Conservation (phyloP, 2,797 vertebrate species). For the Semotilus atromaculatus region DNA sequence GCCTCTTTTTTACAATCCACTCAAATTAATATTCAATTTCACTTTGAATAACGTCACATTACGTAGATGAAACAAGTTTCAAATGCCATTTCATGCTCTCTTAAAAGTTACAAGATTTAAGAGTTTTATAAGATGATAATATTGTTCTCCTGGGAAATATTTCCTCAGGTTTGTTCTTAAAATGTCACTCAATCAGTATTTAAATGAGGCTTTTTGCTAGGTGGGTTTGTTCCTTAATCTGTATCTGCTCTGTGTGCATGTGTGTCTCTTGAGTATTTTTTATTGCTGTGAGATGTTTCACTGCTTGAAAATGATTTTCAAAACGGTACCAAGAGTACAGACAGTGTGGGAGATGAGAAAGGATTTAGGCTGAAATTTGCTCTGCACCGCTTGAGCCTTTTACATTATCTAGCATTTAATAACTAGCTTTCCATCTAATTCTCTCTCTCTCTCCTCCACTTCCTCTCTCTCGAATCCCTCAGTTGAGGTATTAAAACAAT, state of each 20-base stretch:
- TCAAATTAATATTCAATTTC: constrained; percentile 8
- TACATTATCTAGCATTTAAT: constrained; percentile 38
- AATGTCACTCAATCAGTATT: constrained; percentile 8
- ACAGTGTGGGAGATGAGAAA: constrained; percentile 17
- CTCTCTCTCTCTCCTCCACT: constrained; percentile 36
- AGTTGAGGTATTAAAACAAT: constrained; percentile 48
- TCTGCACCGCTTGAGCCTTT: constrained; percentile 31
- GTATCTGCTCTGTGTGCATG: background rate
- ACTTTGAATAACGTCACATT: background rate
- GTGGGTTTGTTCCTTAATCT: constrained; percentile 8
- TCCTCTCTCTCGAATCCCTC: constrained; percentile 14
- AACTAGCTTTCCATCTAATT: constrained; percentile 43
- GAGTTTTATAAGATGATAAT: background rate
- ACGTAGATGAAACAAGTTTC: background rate
- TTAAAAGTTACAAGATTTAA: background rate
- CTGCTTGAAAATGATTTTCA: constrained; percentile 5
- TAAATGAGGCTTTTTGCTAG: constrained; percentile 10
- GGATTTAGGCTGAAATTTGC: constrained; percentile 29
- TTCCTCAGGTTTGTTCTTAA: constrained; percentile 5
- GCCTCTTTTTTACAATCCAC: background rate
- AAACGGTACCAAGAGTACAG: constrained; percentile 19
- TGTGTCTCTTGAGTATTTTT: background rate
- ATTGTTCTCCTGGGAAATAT: background rate
- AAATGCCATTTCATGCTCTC: constrained; percentile 2
- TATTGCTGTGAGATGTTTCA: constrained; percentile 10